A percentile compares a stretch with the other conserved stretches of the same genome.
Conservation (phyloP, 2,113 vertebrate genomes). For the Mormyrus iriodes region DNA sequence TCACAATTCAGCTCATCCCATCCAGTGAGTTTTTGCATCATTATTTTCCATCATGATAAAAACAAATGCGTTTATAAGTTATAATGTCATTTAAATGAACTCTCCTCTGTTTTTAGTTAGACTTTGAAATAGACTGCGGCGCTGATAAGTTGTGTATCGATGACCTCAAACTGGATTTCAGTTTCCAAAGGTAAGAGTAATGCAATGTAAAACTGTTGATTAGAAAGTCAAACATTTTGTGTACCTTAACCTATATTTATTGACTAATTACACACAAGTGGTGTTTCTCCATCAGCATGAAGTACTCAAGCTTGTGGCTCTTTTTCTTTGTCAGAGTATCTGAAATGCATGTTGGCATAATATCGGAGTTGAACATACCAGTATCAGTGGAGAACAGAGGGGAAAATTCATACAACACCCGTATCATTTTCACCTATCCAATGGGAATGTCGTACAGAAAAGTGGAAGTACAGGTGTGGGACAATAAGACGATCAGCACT, state of each 20-base stretch:
- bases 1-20: constrained; percentile 32
- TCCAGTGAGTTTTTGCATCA: constrained; percentile 41
- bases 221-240: background rate
- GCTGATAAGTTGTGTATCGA: constrained; percentile 63
- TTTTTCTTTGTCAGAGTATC: constrained; percentile 37
- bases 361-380: constrained; percentile 55
- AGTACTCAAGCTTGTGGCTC: background rate
- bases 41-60: background rate
- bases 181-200: constrained; percentile 58
- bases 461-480: constrained; percentile 51
- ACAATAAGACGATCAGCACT: background rate
- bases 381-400: constrained; percentile 62
- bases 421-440: constrained; percentile 59
- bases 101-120: constrained; percentile 52
- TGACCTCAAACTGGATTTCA: constrained; percentile 62
- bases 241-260: background rate
- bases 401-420: constrained; percentile 69
- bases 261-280: background rate
- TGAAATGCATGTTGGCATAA: constrained; percentile 60
- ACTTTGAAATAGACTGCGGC: constrained; percentile 77
- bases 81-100: background rate
- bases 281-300: background rate
- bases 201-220: background rate
- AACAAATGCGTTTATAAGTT: background rate
- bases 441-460: constrained; percentile 63